phyloP scores from a whole-genome alignment of 2,797 vertebrate species.

The Cheirogaleus major region DNA sequence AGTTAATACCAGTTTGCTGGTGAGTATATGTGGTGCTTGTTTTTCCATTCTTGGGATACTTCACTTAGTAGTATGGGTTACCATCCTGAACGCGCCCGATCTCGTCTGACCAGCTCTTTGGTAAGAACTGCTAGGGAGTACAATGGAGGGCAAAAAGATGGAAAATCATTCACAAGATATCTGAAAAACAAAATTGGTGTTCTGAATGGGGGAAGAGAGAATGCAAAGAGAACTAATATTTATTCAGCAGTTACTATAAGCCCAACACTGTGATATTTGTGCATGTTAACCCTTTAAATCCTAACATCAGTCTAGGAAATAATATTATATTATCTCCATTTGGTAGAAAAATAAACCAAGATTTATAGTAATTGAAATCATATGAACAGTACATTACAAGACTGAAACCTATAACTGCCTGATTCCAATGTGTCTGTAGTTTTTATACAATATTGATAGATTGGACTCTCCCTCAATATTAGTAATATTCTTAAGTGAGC shows the following conservation, averaged over 20 bases:
- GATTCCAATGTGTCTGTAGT: not conserved
- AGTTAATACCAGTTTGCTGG: too few relatives aligned
- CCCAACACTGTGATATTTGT: not conserved
- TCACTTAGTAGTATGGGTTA: too few relatives aligned
- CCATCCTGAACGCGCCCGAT: too few relatives aligned
- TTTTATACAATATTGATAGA: not conserved
- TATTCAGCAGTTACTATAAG: not conserved
- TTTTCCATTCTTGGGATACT: too few relatives aligned
- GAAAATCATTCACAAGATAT: not conserved
- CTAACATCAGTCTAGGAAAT: not conserved
- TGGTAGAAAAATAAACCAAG: not conserved
- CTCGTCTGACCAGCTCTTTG: not conserved
- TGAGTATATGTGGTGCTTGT: too few relatives aligned
- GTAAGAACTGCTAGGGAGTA: not conserved
- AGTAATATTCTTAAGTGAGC: not conserved
- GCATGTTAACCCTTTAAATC: not conserved
- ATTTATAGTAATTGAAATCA: not conserved
- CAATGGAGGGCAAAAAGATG: not conserved
- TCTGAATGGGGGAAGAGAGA: not conserved
- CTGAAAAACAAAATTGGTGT: not conserved
- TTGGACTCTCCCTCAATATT: not conserved
- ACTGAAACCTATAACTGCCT: not conserved
- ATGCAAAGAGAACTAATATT: not conserved
- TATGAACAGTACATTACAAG: not conserved
- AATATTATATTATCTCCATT: not conserved